Evolutionary conservation across 92 coral and sea anemone genomes (phyloP), one percentile per base, ranked within the genome.

Genomic region (Zoanthus sansibaricus): DNA sequence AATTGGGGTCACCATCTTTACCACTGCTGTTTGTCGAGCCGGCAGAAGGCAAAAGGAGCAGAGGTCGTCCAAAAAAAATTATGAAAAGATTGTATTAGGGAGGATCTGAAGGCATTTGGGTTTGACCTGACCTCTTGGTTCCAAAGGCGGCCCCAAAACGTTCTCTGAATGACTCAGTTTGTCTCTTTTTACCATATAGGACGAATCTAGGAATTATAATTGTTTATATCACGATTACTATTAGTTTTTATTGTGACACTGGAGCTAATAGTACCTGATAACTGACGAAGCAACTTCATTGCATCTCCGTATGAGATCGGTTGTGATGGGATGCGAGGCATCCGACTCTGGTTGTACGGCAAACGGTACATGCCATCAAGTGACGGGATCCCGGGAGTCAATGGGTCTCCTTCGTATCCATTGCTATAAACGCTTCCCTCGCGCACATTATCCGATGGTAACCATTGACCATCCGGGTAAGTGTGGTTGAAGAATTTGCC

Each of bases 251-350:
- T 25, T 25, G 25, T 25, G 25, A 25, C 25, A 25, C 0, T 25
- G 25, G 25, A 25, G 25, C 25, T 25, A 25, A 21, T 45, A 4
- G n/a, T 72, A 96, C 99, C 99, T 92, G 88, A 87, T 87, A 97
- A 47, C 66, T 91, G 82, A 17, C 49, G 91, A 12, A 97, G 88
- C 30, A 97, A 77, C 6, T 95, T 93, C 89, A 83, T 79, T 13
- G 99, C 99, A 72, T 88, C 92, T 16, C 92, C 94, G 87, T 97
- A 97, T 18, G 98, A 95, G 58, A 97, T 92, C 25, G 95, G 92
- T 82, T 97, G 99, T 1, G 95, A 93, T 71, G 99, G 99, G 78
- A 97, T 92, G 52, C 77, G 77, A 1, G 95, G 96, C 9, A 94
- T 80, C 12, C 80, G 62, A 44, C 89, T 91, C 64, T 95, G 92